These are phyloP conservation scores for Calyptomena viridis DNA, from an alignment of 2,113 vertebrate genomes.

Conservation along the genomic window DNA sequence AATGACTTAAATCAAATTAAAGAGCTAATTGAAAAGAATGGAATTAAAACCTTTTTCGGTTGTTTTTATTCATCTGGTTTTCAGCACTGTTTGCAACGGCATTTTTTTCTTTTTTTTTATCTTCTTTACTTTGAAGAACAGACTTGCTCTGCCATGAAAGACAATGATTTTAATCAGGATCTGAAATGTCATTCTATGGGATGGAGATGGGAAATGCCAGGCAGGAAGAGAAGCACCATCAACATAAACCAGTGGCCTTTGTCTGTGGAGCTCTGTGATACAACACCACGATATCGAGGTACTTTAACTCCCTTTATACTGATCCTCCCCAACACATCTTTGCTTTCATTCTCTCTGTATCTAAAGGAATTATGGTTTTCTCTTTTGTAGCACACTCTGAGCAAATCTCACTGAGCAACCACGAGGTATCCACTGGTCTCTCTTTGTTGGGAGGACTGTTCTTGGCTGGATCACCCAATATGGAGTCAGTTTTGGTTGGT, in stretches of 20 bases:
- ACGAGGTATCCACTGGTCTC: rapidly evolving
- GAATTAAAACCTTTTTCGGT: slow-evolving; percentile 64
- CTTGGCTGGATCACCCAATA: background rate
- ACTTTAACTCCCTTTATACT: background rate
- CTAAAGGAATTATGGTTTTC: background rate
- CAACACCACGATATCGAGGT: background rate
- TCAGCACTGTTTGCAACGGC: slow-evolving; percentile 51
- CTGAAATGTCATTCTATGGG: slow-evolving; percentile 34
- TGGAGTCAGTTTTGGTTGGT: background rate
- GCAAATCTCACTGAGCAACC: background rate
- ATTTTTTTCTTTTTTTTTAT: slow-evolving; percentile 60
- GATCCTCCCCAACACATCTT: background rate
- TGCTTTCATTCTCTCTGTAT: background rate
- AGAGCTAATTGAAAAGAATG: slow-evolving; percentile 65
- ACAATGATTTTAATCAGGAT: slow-evolving; percentile 48
- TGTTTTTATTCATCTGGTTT: slow-evolving; percentile 61
- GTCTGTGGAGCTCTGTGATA: background rate
- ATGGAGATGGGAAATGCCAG: slow-evolving; percentile 11
- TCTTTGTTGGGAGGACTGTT: background rate
- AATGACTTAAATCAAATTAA: slow-evolving; percentile 58
- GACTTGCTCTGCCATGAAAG: slow-evolving; percentile 41
- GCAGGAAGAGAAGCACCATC: background rate
- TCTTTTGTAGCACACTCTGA: background rate
- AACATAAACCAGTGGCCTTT: background rate
- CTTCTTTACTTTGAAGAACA: slow-evolving; percentile 71